Evolutionary conservation across 1,140 invertebrate species (phyloP).

Genomic region (Macrosteles quadrilineatus): DNA sequence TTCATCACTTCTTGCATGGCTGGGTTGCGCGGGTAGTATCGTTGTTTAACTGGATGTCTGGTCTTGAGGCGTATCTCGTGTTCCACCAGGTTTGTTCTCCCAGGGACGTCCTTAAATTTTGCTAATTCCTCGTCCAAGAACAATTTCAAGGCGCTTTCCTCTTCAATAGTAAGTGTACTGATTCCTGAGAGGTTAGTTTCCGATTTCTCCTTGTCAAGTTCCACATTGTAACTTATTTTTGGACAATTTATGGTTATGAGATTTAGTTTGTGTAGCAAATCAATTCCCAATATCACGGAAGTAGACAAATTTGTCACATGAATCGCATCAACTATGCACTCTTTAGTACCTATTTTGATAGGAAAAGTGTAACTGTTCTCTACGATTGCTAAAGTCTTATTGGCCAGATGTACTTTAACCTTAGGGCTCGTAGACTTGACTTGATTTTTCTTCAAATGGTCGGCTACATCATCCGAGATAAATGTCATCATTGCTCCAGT

Average conservation of each 20-base stretch:
- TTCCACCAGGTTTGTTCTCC: neutral
- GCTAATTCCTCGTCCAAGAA: neutral
- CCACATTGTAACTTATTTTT: neutral
- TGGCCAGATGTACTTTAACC: neutral
- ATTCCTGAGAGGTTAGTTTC: neutral
- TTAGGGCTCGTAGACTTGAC: neutral
- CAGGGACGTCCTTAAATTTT: neutral
- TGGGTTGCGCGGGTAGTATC: neutral
- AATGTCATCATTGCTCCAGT: neutral
- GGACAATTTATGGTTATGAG: neutral
- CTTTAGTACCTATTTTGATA: neutral
- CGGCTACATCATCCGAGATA: neutral
- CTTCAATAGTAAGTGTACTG: neutral
- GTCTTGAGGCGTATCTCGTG: neutral
- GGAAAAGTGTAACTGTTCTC: neutral
- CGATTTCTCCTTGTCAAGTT: neutral
- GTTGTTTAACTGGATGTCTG: neutral
- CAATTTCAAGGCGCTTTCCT: neutral
- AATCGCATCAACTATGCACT: neutral
- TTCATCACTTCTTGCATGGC: conserved; percentile 26
- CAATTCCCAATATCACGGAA: neutral
- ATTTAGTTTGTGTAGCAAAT: neutral
- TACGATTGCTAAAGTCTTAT: neutral
- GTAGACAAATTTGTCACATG: neutral
- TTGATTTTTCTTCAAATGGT: neutral